Percentiles rank a stretch among this genome's conserved stretches.
Conservation (phyloP, 2,113 vertebrate genomes). For the Nesogale talazaci region DNA sequence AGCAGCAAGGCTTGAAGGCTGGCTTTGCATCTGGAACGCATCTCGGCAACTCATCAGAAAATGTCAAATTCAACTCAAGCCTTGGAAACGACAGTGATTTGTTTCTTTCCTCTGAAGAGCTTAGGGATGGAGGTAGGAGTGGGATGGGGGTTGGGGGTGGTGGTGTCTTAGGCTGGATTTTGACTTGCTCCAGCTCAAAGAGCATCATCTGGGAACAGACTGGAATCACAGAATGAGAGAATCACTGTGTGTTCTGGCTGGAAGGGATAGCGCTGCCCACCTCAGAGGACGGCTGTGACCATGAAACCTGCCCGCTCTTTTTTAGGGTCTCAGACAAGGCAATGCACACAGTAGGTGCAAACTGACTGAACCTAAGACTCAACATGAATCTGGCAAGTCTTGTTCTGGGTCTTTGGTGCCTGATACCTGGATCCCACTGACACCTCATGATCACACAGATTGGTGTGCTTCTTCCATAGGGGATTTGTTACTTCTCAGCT, state of each 20-base stretch:
- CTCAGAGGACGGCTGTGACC: background rate
- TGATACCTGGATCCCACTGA: too few relatives aligned
- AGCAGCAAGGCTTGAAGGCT: background rate
- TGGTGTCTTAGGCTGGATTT: constrained; percentile 50
- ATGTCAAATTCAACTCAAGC: constrained; percentile 21
- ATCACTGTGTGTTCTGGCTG: background rate
- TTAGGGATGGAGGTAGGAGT: background rate
- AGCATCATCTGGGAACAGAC: constrained; percentile 39
- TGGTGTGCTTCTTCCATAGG: too few relatives aligned
- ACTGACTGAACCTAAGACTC: background rate
- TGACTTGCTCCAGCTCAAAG: constrained; percentile 52
- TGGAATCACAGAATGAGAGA: background rate
- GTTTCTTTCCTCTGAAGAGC: constrained; percentile 66
- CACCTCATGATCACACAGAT: too few relatives aligned
- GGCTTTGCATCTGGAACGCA: background rate
- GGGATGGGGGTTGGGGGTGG: too few relatives aligned
- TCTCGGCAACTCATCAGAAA: background rate
- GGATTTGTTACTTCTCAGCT: too few relatives aligned
- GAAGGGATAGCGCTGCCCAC: background rate
- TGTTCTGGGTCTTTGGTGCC: too few relatives aligned
- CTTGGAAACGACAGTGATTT: constrained; percentile 60
- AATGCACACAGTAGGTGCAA: background rate
- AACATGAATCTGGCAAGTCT: background rate
- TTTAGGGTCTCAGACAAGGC: too few relatives aligned
- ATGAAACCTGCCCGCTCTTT: background rate